Base-by-base conservation (phyloP, 2,888 invertebrate species). In the Beris chalybata region DNA sequence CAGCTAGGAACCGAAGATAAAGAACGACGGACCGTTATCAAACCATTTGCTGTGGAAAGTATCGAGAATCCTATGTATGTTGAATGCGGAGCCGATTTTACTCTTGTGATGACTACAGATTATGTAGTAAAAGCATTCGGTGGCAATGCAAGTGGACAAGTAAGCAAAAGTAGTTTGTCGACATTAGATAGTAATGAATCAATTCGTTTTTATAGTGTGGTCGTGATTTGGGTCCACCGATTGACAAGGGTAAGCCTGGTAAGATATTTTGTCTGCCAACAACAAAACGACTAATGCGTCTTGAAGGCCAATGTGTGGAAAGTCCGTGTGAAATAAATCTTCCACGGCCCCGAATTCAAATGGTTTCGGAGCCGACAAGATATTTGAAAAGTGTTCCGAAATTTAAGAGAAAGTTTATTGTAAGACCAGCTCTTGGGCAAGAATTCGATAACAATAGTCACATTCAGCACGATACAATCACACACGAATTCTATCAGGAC, bases 1-100 rank as follows among this genome's bases (percentile, higher is more conserved):
- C 96, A 96, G 77, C 82, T 96, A 64, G 94, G 93, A 22, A 79
- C 78, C 2, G 80, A 79, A 67, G 79, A 80, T 66, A 80, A 79
- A 67, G 80, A 79, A 54, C 75, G 79, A 0, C 75, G 77, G 12
- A 74, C 78, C 1, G 74, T 81, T 1, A 69, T 73, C 6, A 76
- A 76, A 64, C 81, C 81, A 5, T 74, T 77, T 11, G 75, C 78
- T 9, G 72, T 81, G 11, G 79, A 80, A 29, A 76, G 75, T 59
- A 76, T 81, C 9, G 78, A 78, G 48, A 73, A 74, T 47, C 79
- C 80, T 0, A 76, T 79, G 75, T 75, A 76, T 69, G 80, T 81
- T 31, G 80, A 81, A 58, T 81, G 81, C 64, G 81, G 81, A 3
- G 78, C 80, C 2, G 81, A 81, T 67, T 81, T 81, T 54, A 81